Conservation (phyloP, 2,113 vertebrate genomes). For the Dinomys branickii region DNA sequence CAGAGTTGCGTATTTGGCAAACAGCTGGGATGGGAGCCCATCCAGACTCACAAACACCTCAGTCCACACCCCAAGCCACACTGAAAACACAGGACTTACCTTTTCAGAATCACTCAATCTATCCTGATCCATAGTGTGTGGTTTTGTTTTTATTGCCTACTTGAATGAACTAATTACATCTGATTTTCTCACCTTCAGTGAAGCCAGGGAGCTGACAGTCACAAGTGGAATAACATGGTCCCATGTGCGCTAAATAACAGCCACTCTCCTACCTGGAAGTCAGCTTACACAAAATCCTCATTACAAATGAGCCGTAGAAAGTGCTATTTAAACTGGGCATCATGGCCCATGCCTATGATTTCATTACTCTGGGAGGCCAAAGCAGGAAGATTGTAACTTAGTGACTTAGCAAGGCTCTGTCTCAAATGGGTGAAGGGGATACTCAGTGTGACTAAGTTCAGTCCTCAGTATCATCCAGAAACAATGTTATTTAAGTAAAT, state of each 20-base stretch:
- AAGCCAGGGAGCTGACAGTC: neutral
- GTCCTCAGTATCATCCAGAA: neutral
- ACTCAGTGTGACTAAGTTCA: neutral
- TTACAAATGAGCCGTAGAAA: neutral
- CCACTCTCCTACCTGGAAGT: neutral
- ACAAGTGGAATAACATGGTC: too few relatives aligned
- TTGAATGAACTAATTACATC: neutral
- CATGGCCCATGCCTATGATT: neutral
- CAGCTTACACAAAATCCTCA: neutral
- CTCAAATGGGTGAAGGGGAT: neutral
- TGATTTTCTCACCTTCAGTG: neutral
- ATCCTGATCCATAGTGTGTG: neutral
- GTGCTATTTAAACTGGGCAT: neutral
- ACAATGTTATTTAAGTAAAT: neutral
- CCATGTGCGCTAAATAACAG: neutral
- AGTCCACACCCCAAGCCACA: neutral
- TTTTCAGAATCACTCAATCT: neutral
- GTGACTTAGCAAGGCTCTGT: neutral
- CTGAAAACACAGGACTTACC: neutral
- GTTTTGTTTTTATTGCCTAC: neutral
- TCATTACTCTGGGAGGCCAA: neutral
- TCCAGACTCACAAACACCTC: too few relatives aligned
- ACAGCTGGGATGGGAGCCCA: neutral
- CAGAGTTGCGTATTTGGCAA: neutral
- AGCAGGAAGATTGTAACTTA: neutral